A percentile compares a stretch with the other conserved stretches of the same genome.
These are phyloP conservation scores for Takifugu flavidus DNA, from an alignment of 2,113 vertebrate species.

Conservation along the genomic window DNA sequence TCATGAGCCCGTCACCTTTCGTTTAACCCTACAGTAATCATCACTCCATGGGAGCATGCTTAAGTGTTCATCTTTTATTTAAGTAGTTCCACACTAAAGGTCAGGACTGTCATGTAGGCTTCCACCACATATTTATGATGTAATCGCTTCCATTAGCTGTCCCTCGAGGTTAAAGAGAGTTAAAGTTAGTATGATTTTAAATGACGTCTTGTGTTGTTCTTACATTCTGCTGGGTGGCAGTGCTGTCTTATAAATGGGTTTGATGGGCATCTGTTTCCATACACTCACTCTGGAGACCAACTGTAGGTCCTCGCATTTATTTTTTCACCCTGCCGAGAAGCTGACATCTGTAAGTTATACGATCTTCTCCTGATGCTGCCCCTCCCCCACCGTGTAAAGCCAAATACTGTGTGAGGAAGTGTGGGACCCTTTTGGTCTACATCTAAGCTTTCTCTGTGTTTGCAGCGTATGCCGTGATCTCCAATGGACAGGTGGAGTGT, in stretches of 20 bases:
- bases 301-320: slow-evolving; percentile 38
- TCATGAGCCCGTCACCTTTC: slow-evolving; percentile 2
- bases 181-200: slow-evolving; percentile 52
- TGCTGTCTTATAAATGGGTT: slow-evolving; percentile 54
- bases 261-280: slow-evolving; percentile 56
- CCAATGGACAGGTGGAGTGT: slow-evolving; percentile 88
- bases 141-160: slow-evolving; percentile 38
- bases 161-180: slow-evolving; percentile 33
- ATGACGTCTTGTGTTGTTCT: slow-evolving; percentile 57
- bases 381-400: slow-evolving; percentile 22
- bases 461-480: slow-evolving; percentile 82
- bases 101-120: slow-evolving; percentile 39
- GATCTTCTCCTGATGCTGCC: slow-evolving; percentile 25
- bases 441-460: slow-evolving; percentile 38
- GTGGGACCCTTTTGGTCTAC: slow-evolving; percentile 15
- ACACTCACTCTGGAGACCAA: slow-evolving; percentile 35
- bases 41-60: slow-evolving; percentile 20
- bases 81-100: slow-evolving; percentile 34
- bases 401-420: slow-evolving; percentile 36
- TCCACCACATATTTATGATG: slow-evolving; percentile 51
- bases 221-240: slow-evolving; percentile 55
- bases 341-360: slow-evolving; percentile 69
- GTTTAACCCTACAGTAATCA: slow-evolving; percentile 6
- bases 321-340: slow-evolving; percentile 47
- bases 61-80: slow-evolving; percentile 33